Evolutionary conservation across 2,113 vertebrate species (phyloP), one percentile per base, ranked within the genome.

Genomic region (Stigmatopora argus): DNA sequence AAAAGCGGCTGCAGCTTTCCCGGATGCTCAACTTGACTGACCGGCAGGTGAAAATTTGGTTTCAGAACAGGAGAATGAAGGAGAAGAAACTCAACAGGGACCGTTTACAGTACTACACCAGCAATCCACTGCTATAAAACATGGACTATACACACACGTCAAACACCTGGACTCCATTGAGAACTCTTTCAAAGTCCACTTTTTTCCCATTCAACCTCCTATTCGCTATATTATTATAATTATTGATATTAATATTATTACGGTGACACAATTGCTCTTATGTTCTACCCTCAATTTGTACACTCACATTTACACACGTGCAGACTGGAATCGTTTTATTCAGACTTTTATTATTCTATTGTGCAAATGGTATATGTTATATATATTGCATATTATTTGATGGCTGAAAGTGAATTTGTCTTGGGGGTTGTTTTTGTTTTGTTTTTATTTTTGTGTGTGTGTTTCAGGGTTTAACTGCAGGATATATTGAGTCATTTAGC

Each of bases 61-160:
- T 99, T 89, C 96, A 99, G 77, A 99, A 98, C 89, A 92, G 97
- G 86, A 93, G 97, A 81, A 99, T 99, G 96, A 99, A 99, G 91
- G 97, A 99, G 90, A 99, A 98, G 94, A 99, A 99, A 89, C 92
- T 98, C 85, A 99, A 95, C 92, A 96, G 96, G 87, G 96, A 98
- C 93, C 94, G 96, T 85, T 93, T 98, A 92, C 97, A 98, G 78
- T 99, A 97, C 88, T 99, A 98, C 83, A 95, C 94, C 12, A 93
- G 94, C 73, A 97, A 95, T 86, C 94, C 96, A 23, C 90, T 99
- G 86, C 94, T 98, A 85, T 98, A 93, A 86, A 85, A 78, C 61
- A 65, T 44, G 64, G 35, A 78, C 31, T 45, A 21, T 69, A 74
- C 55, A 31, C 26, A 35, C 14, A 45, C 57, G 14, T 26, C 61